Evolutionary conservation across 2,797 vertebrate species (phyloP).

Genomic region (Callimico goeldii): DNA sequence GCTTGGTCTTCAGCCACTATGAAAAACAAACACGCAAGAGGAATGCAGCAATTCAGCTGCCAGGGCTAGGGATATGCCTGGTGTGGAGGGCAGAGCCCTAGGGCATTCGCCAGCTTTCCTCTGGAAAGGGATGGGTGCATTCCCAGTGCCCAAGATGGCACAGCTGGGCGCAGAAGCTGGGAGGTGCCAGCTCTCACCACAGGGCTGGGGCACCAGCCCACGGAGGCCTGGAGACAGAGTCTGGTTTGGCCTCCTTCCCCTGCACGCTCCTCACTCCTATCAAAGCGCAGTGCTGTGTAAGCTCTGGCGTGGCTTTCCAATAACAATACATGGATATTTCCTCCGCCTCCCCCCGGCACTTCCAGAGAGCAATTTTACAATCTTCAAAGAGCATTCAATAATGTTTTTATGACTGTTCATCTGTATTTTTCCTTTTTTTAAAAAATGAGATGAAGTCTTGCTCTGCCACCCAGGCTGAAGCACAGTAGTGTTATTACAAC

Average conservation of each 20-base stretch:
- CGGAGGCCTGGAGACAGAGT: background rate
- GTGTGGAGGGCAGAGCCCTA: rapidly evolving
- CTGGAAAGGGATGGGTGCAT: background rate
- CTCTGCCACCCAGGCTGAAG: background rate
- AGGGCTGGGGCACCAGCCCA: background rate
- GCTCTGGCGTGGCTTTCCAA: background rate
- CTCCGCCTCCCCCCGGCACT: background rate
- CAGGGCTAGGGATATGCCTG: rapidly evolving
- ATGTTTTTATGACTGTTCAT: background rate
- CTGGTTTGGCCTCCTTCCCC: rapidly evolving
- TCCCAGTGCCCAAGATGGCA: background rate
- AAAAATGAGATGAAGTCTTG: background rate
- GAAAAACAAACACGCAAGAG: slow-evolving; percentile 1
- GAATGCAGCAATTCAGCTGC: rapidly evolving
- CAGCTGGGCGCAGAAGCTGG: background rate
- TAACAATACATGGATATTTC: too few species aligned
- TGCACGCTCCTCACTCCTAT: rapidly evolving
- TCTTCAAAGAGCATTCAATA: background rate
- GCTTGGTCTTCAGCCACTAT: background rate
- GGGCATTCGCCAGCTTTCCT: too few species aligned
- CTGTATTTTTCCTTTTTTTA: background rate
- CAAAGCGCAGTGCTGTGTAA: rapidly evolving
- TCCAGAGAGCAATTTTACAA: background rate
- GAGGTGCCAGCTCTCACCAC: background rate
- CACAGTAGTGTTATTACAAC: background rate